These are phyloP conservation scores for Anoplophora glabripennis DNA, from an alignment of 1,140 invertebrate species.

Conservation along the genomic window DNA sequence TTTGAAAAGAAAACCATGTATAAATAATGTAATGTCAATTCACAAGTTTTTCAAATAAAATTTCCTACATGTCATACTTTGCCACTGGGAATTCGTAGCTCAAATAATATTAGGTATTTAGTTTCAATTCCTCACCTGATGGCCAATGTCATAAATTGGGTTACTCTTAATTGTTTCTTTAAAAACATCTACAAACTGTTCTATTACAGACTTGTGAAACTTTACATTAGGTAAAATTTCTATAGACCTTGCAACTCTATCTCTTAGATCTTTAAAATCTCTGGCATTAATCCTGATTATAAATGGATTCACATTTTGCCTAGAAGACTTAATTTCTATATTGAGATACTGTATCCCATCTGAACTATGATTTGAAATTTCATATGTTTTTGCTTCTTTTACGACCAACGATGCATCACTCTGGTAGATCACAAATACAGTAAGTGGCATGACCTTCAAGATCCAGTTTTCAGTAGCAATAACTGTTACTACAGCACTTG, in stretches of 20 bases:
- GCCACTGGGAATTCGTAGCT: not conserved
- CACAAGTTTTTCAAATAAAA: no score
- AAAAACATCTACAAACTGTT: conserved; percentile 82
- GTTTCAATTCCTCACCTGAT: conserved; percentile 55
- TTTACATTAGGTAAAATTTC: conserved; percentile 72
- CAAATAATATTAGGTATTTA: not conserved
- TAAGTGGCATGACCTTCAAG: conserved; percentile 79
- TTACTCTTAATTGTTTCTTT: conserved; percentile 72
- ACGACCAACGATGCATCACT: conserved; percentile 72
- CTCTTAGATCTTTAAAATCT: conserved; percentile 75
- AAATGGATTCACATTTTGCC: conserved; percentile 57
- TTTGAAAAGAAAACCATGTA: no score
- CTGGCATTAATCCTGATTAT: conserved; percentile 71
- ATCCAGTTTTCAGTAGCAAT: conserved; percentile 86
- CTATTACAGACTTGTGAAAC: conserved; percentile 75
- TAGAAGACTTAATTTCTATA: conserved; percentile 70
- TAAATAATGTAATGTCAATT: no score
- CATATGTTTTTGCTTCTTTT: conserved; percentile 71
- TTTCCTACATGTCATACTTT: not conserved
- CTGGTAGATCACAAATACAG: conserved; percentile 72
- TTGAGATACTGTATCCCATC: conserved; percentile 75
- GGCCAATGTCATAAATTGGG: conserved; percentile 58
- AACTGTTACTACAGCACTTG: conserved; percentile 66
- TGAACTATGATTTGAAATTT: conserved; percentile 60
- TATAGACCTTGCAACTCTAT: conserved; percentile 70